Percentiles rank a stretch among this genome's conserved stretches.
phyloP scores from a whole-genome alignment of 2,888 invertebrate genomes.

The Volucella bombylans region DNA sequence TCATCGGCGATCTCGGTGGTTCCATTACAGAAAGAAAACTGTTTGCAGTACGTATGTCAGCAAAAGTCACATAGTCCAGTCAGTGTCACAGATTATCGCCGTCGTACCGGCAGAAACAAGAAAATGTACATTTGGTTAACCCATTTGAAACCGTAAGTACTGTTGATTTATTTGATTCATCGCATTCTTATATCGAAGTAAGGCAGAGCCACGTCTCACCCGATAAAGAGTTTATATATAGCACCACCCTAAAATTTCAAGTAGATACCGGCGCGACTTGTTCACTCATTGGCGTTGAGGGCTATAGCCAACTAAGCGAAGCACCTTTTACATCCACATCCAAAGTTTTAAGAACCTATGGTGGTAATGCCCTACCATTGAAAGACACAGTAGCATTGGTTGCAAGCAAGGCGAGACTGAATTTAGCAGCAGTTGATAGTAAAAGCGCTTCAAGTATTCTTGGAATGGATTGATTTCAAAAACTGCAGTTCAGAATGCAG shows the following conservation, averaged over 20 bases:
- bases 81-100: too few species aligned
- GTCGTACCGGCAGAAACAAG: too few species aligned
- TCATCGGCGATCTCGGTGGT: too few species aligned
- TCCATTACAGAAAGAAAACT: too few species aligned
- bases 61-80: not conserved
- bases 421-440: constrained; percentile 13
- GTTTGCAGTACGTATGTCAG: not conserved
- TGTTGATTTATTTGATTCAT: constrained; percentile 36
- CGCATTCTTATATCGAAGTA: not conserved
- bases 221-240: constrained; percentile 4
- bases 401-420: too few species aligned
- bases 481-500: constrained; percentile 8
- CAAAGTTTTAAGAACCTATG: constrained; percentile 27
- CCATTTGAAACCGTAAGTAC: constrained; percentile 2
- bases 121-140: too few species aligned
- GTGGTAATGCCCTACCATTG: not conserved
- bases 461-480: constrained; percentile 47
- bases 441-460: constrained; percentile 43
- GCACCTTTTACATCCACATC: not conserved
- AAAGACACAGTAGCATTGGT: too few species aligned
- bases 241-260: not conserved
- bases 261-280: constrained; percentile 18
- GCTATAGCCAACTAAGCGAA: constrained; percentile 13
- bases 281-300: not conserved
- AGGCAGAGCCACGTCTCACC: not conserved